Conservation (phyloP, 2,797 vertebrate genomes). For the Sebastes goodei region DNA sequence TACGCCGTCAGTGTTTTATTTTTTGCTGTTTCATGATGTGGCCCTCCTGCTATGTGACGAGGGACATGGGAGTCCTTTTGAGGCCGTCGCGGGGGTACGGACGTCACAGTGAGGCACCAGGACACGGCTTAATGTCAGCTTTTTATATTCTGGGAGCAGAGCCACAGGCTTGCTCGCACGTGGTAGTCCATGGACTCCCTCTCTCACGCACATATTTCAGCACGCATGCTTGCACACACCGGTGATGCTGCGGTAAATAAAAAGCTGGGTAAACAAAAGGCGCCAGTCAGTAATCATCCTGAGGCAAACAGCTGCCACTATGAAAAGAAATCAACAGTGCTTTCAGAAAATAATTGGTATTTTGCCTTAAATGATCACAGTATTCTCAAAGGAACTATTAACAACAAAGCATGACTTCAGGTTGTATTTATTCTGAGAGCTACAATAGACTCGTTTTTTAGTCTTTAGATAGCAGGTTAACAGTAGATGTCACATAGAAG, state of each 20-base stretch:
- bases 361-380: conserved; percentile 10
- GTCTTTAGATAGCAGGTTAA: background rate
- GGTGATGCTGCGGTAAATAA: conserved; percentile 14
- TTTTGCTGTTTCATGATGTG: conserved; percentile 38
- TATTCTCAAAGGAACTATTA: background rate
- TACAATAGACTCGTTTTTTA: too few relatives aligned
- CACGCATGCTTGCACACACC: conserved; percentile 15
- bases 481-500: background rate
- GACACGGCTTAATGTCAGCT: conserved; percentile 48
- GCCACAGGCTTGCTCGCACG: background rate
- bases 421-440: background rate
- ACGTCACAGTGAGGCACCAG: conserved; percentile 29
- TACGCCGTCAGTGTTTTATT: background rate
- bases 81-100: conserved; percentile 24
- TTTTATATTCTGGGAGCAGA: conserved; percentile 41
- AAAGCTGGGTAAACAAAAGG: conserved; percentile 39
- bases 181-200: background rate
- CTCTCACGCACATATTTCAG: background rate
- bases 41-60: conserved; percentile 34
- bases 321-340: background rate
- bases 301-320: conserved; percentile 21
- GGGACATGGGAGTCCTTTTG: conserved; percentile 23
- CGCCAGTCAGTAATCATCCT: conserved; percentile 20
- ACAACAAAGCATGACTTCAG: background rate
- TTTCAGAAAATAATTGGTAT: background rate